Evolutionary conservation across 53 echinoderm and acorn worm genomes (phyloP).

Genomic region (Astropecten irregularis): DNA sequence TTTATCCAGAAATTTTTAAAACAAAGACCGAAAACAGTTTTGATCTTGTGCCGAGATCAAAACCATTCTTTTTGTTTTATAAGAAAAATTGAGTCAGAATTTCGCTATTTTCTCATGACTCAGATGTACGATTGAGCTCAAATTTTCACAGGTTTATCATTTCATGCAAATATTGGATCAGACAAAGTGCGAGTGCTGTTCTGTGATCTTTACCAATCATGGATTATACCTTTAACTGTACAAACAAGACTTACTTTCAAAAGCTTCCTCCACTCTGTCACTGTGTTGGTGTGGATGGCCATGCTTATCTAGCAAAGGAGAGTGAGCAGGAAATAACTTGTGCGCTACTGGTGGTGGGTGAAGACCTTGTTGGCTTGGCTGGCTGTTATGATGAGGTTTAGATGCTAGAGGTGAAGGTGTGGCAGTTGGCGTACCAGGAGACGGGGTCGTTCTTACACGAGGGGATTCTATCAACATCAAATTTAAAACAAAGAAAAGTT

Average conservation of each 20-base stretch:
- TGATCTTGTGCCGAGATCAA: no score
- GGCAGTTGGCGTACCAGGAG: constrained; percentile 69
- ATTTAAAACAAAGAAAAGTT: background rate
- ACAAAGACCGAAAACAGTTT: no score
- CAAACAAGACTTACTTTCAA: constrained; percentile 67
- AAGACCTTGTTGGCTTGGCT: constrained; percentile 54
- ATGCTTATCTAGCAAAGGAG: constrained; percentile 66
- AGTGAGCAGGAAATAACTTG: constrained; percentile 73
- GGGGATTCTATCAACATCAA: constrained; percentile 68
- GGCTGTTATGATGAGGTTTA: constrained; percentile 42
- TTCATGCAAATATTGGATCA: no score
- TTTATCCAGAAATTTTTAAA: no score
- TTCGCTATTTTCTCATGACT: no score
- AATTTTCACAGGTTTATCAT: no score
- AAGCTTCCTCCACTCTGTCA: constrained; percentile 68
- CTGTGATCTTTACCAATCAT: no score
- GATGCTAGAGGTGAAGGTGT: constrained; percentile 78
- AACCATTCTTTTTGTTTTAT: no score
- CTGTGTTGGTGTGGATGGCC: constrained; percentile 59
- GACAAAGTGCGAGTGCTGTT: no score
- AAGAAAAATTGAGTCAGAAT: no score
- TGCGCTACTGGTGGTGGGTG: constrained; percentile 69
- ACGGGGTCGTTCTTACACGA: constrained; percentile 79
- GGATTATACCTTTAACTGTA: no score
- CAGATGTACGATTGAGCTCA: no score